These are phyloP conservation scores for Leucopsar rothschildi DNA, from an alignment of 2,113 vertebrate species.

Conservation along the genomic window DNA sequence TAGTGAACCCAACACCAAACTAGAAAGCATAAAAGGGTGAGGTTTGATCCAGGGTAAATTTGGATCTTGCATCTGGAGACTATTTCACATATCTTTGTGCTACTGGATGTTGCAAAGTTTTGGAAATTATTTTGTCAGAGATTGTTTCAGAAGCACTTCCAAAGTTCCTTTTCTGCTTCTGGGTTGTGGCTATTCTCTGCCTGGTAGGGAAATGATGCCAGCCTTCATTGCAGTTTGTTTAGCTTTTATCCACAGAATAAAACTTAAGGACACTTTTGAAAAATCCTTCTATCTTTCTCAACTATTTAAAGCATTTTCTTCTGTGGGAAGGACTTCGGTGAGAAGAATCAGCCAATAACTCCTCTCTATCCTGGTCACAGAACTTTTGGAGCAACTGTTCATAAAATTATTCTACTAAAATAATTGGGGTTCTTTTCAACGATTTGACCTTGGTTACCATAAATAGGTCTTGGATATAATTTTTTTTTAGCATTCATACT, in stretches of 20 bases:
- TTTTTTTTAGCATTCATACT: not conserved
- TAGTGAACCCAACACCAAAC: not conserved
- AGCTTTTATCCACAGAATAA: not conserved
- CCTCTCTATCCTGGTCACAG: not conserved
- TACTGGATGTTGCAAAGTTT: not conserved
- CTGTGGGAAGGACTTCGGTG: not conserved
- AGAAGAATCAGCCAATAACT: not conserved
- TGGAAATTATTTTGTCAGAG: not conserved
- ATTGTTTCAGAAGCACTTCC: not conserved
- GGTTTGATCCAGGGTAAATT: not conserved
- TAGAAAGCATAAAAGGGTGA: not conserved
- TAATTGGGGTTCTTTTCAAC: not conserved
- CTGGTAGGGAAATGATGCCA: not conserved
- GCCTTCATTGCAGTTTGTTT: not conserved
- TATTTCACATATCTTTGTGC: not conserved
- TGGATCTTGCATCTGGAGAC: not conserved
- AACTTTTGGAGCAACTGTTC: not conserved
- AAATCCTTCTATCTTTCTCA: not conserved
- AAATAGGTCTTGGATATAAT: not conserved
- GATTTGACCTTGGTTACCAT: not conserved
- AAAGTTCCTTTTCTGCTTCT: not conserved
- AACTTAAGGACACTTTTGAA: not conserved
- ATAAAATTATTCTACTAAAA: not conserved
- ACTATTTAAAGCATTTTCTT: not conserved
- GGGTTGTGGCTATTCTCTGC: not conserved